Base-by-base conservation (phyloP, 2,888 invertebrate species). In the Dusona sp. region DNA sequence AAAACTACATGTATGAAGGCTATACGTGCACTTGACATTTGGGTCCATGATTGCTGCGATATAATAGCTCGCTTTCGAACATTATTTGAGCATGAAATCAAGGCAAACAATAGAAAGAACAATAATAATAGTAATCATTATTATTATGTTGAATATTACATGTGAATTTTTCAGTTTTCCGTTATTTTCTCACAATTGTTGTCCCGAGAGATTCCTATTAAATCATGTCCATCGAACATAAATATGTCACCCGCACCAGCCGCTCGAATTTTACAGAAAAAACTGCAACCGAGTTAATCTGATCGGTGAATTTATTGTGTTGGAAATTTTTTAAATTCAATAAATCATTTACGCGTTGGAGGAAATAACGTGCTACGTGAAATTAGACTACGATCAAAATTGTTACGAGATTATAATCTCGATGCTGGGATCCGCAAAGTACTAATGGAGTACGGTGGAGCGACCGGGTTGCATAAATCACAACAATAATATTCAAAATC, bases 61-160 rank as follows among this genome's bases (percentile, higher is more conserved):
- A 79, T 68, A 79, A 74, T 83, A 74, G 57, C 67, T 36, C 33
- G n/a, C 6, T 36, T 25, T 61, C 64, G 22, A 42, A 64, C 64
- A 42, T 72, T 64, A 77, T 81, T 70, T 45, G 51, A 70, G 77
- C 51, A 70, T 54, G 38, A 51, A 67, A n/a, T 36, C 29, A 13
- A 64, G n/a, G 11, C 9, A 11, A 42, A 42, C 8, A 42, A 68
- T n/a, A 61, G 65, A 48, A 57, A 33, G 36, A 25, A 68, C 16
- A 42, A 42, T 74, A 33, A 73, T 54, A 73, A 67, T 54, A 42
- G 57, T 22, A 79, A 61, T 38, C 25, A 74, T 16, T 16, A 74
- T 48, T 22, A 33, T 25, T 3, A 22, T 19, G 51, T n/a, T 38
- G 16, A 45, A 13, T 13, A 45, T 29, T 67, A 22, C 2, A n/a